Conservation (phyloP, 2,888 invertebrate species). For the Xestia c-nigrum region DNA sequence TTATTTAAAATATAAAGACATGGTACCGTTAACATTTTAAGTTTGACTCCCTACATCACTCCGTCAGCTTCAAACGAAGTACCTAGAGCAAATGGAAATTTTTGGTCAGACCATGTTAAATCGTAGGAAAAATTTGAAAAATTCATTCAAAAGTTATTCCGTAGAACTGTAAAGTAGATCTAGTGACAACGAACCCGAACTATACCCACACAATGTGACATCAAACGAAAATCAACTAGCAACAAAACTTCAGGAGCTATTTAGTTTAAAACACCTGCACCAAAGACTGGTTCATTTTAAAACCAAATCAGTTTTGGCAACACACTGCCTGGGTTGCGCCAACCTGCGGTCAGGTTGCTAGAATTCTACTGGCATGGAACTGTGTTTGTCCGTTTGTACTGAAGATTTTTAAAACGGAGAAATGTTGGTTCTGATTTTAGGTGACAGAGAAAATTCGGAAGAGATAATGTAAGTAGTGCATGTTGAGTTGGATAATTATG, state of each 20-base stretch:
- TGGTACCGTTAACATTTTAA: too few relatives aligned
- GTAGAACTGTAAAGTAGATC: too few relatives aligned
- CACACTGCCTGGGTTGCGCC: constrained; percentile 40
- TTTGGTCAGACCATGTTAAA: too few relatives aligned
- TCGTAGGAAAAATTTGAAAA: too few relatives aligned
- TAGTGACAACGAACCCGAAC: too few relatives aligned
- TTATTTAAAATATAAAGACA: too few relatives aligned
- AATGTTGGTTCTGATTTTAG: constrained; percentile 11
- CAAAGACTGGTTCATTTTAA: constrained; percentile 62
- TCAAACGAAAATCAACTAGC: constrained; percentile 32
- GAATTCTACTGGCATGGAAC: constrained; percentile 28
- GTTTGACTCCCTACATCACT: too few relatives aligned
- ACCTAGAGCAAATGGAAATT: too few relatives aligned
- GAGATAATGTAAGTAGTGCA: background rate
- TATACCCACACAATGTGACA: background rate
- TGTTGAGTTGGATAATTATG: too few relatives aligned
- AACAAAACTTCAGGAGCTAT: constrained; percentile 27
- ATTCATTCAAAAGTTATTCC: too few relatives aligned
- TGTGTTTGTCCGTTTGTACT: constrained; percentile 23
- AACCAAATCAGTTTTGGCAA: constrained; percentile 71
- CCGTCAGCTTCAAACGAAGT: too few relatives aligned
- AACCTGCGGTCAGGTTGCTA: constrained; percentile 41
- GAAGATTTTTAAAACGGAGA: background rate
- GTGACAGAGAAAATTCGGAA: background rate
- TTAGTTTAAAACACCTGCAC: constrained; percentile 49